Conservation (phyloP, 1,140 invertebrate species). For the Diorhabda carinulata region DNA sequence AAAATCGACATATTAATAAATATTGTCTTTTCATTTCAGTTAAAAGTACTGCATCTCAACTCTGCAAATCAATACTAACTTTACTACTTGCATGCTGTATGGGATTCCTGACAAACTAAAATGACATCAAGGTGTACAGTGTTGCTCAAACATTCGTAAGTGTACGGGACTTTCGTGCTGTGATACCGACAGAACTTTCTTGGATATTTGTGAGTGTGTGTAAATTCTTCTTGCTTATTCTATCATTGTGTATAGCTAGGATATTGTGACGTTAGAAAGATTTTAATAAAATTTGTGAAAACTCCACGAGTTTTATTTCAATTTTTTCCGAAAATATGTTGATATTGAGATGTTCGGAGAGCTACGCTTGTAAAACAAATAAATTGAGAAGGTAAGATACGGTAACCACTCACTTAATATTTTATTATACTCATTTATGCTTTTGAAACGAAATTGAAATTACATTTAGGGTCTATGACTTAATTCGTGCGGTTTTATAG, state of each 20-base stretch:
- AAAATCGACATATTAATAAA: no score
- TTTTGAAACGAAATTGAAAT: no score
- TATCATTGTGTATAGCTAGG: background rate
- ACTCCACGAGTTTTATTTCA: background rate
- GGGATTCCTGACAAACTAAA: background rate
- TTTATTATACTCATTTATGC: no score
- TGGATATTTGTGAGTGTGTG: background rate
- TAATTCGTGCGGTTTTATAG: no score
- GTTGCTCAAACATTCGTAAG: background rate
- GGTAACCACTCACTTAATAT: no score
- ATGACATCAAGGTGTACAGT: background rate
- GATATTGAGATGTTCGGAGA: no score
- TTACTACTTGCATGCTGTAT: background rate
- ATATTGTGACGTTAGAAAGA: background rate
- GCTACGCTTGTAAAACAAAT: no score
- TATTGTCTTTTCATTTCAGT: background rate
- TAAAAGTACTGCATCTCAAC: background rate
- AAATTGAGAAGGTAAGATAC: no score
- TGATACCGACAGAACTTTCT: background rate
- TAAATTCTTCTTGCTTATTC: background rate
- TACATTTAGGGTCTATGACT: no score
- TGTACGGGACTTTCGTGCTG: background rate
- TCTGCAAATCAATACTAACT: background rate
- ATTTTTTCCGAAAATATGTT: no score
- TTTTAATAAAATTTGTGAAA: background rate